Conservation (phyloP, 1,140 invertebrate genomes). For the Spodoptera litura region DNA sequence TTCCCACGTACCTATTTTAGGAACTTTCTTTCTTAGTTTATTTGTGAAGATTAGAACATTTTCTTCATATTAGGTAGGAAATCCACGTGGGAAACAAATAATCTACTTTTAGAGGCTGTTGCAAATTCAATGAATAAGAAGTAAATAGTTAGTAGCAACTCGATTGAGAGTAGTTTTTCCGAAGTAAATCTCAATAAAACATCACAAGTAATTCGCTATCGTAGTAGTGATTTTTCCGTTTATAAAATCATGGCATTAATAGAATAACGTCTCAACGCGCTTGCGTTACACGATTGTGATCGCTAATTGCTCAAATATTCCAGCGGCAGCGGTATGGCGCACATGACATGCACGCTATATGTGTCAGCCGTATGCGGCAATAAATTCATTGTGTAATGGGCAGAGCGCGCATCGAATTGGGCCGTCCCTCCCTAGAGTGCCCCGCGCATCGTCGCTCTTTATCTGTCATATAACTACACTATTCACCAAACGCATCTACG, state of each 20-base stretch:
- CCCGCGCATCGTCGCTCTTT: slow-evolving; percentile 64
- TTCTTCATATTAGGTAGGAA: too few species aligned
- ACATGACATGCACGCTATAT: slow-evolving; percentile 80
- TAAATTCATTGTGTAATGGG: slow-evolving; percentile 84
- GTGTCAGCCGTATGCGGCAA: slow-evolving; percentile 79
- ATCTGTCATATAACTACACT: slow-evolving; percentile 73
- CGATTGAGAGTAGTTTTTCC: too few species aligned
- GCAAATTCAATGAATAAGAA: too few species aligned
- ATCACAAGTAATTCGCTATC: neutral
- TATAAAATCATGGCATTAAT: slow-evolving; percentile 34
- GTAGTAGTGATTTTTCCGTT: neutral
- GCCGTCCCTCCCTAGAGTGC: slow-evolving; percentile 81
- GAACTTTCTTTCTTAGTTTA: neutral
- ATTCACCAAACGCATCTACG: slow-evolving; percentile 71
- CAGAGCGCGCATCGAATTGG: slow-evolving; percentile 78
- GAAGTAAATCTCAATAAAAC: too few species aligned
- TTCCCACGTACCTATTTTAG: slow-evolving; percentile 4
- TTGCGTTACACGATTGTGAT: slow-evolving; percentile 45
- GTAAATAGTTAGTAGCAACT: too few species aligned
- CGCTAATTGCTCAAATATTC: slow-evolving; percentile 75
- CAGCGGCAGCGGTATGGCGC: slow-evolving; percentile 55
- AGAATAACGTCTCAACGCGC: slow-evolving; percentile 39
- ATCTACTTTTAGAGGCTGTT: too few species aligned
- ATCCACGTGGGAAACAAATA: too few species aligned
- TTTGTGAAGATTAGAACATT: neutral